Base-by-base conservation (phyloP, 2,113 vertebrate species). In the Xiphophorus couchianus region DNA sequence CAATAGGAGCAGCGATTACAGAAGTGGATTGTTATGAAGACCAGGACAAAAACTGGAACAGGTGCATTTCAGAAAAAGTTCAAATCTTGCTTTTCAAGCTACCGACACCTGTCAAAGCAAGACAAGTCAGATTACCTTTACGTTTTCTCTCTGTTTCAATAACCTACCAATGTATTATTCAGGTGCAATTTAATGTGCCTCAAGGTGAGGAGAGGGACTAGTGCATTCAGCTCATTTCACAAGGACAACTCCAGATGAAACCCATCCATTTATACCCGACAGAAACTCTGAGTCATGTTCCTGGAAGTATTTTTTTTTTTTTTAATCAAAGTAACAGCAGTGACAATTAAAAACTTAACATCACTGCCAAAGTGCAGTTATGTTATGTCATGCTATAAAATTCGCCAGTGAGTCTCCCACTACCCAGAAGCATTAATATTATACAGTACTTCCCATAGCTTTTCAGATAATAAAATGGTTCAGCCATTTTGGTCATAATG, bases 161-260 rank as follows among this genome's bases (percentile, higher is more conserved):
- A 42, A 48, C 28, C 28, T 15, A 4, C 54, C 28, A 30, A 73
- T 65, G 62, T 35, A 35, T 73, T 73, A 65, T 65, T 73, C 39
- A 73, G 29, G 22, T 14, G 19, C 39, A n/a, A 31, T 33, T 65
- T 63, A 15, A 33, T 19, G 33, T 69, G 68, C 69, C 54, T 39
- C 42, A 8, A 12, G 22, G 51, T 5, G 7, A 17, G 4, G 66
- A 17, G 71, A 2, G 62, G 29, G 33, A 51, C 33, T 19, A 65
- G 14, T 14, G 35, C 31, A 61, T 66, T 76, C 68, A 61, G 71
- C 44, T 39, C 1, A 3, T 48, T 66, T 27, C 69, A n/a, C 44
- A 75, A 70, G 71, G 71, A 81, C 61, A 61, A 66, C 76, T 70
- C 58, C 66, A 66, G 74, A 62, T 54, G 25, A 72, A 80, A 82